Conservation (phyloP, 2,113 vertebrate species). For the Leptosomus discolor region DNA sequence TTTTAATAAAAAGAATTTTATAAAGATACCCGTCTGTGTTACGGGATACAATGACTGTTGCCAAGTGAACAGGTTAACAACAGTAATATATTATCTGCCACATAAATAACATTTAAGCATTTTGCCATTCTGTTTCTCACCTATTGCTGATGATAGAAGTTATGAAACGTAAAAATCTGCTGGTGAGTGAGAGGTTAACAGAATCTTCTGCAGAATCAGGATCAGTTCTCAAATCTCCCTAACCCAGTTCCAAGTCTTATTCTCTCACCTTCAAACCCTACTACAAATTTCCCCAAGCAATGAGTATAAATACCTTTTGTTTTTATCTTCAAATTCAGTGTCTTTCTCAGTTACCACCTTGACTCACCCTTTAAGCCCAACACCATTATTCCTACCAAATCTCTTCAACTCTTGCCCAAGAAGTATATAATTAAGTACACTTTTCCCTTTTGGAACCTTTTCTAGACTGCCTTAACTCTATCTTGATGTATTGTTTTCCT, state of each 20-base stretch:
- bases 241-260: background rate
- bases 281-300: background rate
- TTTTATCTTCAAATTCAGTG: background rate
- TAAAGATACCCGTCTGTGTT: background rate
- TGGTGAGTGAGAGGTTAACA: background rate
- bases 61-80: background rate
- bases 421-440: background rate
- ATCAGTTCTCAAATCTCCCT: background rate
- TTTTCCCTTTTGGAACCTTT: background rate
- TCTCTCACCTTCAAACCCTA: background rate
- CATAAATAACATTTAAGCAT: fast-evolving
- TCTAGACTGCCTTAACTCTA: background rate
- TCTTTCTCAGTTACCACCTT: background rate
- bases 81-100: background rate
- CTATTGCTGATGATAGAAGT: background rate
- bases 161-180: background rate
- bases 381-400: background rate
- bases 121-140: background rate
- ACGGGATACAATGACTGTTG: background rate
- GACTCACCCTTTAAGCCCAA: background rate
- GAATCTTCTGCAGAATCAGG: background rate
- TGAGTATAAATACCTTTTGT: background rate
- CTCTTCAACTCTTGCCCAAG: background rate
- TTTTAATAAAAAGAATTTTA: background rate
- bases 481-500: background rate